Evolutionary conservation across 1,140 invertebrate genomes (phyloP).

Genomic region (Drosophila tani): DNA sequence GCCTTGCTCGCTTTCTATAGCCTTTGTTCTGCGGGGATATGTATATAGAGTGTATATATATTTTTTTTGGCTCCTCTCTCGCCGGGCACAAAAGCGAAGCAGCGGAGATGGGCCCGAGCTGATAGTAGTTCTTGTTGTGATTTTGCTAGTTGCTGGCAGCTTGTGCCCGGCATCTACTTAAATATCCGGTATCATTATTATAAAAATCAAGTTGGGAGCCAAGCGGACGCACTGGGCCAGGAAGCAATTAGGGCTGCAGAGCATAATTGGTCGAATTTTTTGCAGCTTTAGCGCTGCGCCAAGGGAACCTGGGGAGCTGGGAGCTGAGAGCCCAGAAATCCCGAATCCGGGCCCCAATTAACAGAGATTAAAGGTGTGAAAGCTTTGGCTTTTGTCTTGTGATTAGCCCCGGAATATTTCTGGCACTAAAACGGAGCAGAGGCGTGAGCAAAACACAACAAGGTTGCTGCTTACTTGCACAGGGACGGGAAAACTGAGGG

Average conservation of each 20-base stretch:
- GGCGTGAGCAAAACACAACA: conserved; percentile 20
- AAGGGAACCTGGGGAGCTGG: background rate
- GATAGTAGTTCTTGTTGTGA: conserved; percentile 68
- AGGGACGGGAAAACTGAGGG: background rate
- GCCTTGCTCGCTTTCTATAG: conserved; percentile 26
- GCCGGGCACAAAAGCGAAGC: conserved; percentile 52
- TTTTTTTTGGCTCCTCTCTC: conserved; percentile 37
- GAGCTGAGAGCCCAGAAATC: background rate
- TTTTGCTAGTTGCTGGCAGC: conserved; percentile 64
- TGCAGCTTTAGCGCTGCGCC: conserved; percentile 15
- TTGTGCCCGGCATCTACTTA: conserved; percentile 78
- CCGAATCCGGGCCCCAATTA: conserved; percentile 29
- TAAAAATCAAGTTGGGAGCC: conserved; percentile 67
- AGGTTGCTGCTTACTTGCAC: conserved; percentile 9
- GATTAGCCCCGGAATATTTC: conserved; percentile 36
- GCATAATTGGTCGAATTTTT: conserved; percentile 76
- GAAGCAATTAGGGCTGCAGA: conserved; percentile 75
- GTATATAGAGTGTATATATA: conserved; percentile 46
- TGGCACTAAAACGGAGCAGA: background rate
- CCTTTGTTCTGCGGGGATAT: conserved; percentile 62
- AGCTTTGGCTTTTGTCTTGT: conserved; percentile 51
- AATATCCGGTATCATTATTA: conserved; percentile 83
- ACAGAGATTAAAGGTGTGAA: conserved; percentile 55
- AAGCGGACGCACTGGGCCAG: conserved; percentile 62
- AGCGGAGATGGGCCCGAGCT: conserved; percentile 34